Conservation (phyloP, 2,888 invertebrate genomes). For the Torymus aiolomorphi region DNA sequence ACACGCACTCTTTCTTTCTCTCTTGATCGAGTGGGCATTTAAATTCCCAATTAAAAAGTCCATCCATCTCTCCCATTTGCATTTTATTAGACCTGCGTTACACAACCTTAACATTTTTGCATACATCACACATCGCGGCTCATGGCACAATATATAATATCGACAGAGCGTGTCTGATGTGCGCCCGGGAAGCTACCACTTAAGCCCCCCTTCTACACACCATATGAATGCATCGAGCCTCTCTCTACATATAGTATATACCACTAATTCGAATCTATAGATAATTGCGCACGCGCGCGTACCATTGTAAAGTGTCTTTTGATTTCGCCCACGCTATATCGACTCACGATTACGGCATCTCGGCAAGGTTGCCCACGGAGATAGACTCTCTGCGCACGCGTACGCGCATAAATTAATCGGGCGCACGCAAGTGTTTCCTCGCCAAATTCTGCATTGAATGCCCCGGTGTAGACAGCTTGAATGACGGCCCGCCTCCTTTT, state of each 20-base stretch:
- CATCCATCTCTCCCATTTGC: too few species aligned
- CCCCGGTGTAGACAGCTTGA: slow-evolving; percentile 42
- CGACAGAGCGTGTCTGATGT: not conserved
- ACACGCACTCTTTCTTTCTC: too few species aligned
- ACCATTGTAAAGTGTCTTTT: slow-evolving; percentile 60
- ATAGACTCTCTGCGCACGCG: slow-evolving; percentile 46
- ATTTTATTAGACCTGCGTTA: too few species aligned
- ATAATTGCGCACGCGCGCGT: slow-evolving; percentile 23
- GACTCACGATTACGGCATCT: slow-evolving; percentile 53
- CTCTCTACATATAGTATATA: not conserved
- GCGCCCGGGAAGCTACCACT: slow-evolving; percentile 8
- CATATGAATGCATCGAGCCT: not conserved
- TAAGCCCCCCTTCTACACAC: not conserved
- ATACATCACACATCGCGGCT: too few species aligned
- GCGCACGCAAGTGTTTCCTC: slow-evolving; percentile 42
- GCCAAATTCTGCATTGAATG: slow-evolving; percentile 51
- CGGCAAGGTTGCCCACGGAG: slow-evolving; percentile 61
- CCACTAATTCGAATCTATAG: slow-evolving; percentile 3
- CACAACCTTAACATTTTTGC: too few species aligned
- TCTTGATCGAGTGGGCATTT: too few species aligned
- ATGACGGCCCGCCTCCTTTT: slow-evolving; percentile 51
- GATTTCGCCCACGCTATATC: slow-evolving; percentile 43
- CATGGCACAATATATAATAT: not conserved
- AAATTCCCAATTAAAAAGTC: too few species aligned
- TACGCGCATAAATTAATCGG: slow-evolving; percentile 63